A percentile compares a stretch with the other conserved stretches of the same genome.
Conservation (phyloP, 2,888 invertebrate species). For the Aporophyla nigra region DNA sequence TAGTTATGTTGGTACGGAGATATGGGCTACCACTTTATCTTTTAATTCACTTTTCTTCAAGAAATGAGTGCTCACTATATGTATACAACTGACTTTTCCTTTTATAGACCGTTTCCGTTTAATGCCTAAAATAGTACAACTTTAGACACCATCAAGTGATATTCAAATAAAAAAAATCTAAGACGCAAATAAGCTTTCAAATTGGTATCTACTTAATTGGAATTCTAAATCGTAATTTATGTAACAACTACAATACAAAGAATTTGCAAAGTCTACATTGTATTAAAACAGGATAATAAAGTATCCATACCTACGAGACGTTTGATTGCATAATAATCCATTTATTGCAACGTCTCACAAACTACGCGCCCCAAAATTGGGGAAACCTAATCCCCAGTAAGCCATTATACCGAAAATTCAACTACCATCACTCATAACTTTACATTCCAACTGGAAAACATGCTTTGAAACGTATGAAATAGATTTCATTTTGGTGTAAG, state of each 20-base stretch:
- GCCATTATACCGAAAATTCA: conserved; percentile 88
- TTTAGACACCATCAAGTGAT: not conserved
- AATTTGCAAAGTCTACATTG: conserved; percentile 26
- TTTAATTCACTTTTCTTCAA: not conserved
- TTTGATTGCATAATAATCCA: conserved; percentile 88
- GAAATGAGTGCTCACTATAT: not conserved
- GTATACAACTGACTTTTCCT: not conserved
- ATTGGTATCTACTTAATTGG: not conserved
- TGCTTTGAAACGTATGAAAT: conserved; percentile 75
- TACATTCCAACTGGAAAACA: conserved; percentile 67
- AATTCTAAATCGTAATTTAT: not conserved
- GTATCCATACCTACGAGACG: conserved; percentile 68
- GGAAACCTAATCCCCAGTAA: conserved; percentile 89
- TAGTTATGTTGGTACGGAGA: not conserved
- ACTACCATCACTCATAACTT: conserved; percentile 82
- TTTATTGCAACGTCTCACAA: conserved; percentile 86
- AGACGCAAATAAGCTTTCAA: not conserved
- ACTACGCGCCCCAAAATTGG: conserved; percentile 79
- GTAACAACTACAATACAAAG: conserved; percentile 24
- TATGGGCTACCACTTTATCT: not conserved
- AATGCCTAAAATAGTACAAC: not conserved
- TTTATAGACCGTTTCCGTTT: not conserved
- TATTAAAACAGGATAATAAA: conserved; percentile 57
- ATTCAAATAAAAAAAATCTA: not conserved
- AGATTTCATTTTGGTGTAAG: conserved; percentile 79